Percentiles rank a stretch among this genome's conserved stretches.
Conservation (phyloP, 2,888 invertebrate genomes). For the Tetropium fuscum region DNA sequence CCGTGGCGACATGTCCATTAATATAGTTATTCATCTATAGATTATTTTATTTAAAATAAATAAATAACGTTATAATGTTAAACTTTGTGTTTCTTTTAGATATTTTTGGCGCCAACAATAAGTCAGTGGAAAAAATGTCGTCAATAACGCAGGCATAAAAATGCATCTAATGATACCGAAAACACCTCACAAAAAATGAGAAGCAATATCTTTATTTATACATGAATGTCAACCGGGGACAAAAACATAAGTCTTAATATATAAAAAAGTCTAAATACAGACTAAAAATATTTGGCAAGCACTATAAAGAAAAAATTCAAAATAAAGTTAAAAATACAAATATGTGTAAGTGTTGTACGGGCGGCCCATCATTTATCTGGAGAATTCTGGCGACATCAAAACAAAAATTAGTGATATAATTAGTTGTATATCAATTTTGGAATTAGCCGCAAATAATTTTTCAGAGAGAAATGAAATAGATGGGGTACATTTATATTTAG, state of each 20-base stretch:
- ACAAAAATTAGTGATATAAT: slow-evolving; percentile 1
- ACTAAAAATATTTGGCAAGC: slow-evolving; percentile 44
- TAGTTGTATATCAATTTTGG: too few relatives aligned
- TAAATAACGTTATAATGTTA: too few relatives aligned
- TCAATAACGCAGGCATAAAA: slow-evolving; percentile 28
- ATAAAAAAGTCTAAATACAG: slow-evolving; percentile 44
- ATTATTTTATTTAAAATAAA: too few relatives aligned
- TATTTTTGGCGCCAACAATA: slow-evolving; percentile 4
- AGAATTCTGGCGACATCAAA: background rate
- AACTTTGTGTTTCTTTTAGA: slow-evolving; percentile 6
- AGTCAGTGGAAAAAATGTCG: slow-evolving; percentile 17
- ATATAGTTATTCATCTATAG: too few relatives aligned
- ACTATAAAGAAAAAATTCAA: slow-evolving; percentile 46
- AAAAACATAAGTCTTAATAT: slow-evolving; percentile 41
- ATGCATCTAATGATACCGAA: slow-evolving; percentile 31
- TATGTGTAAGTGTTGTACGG: slow-evolving; percentile 4
- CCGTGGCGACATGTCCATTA: too few relatives aligned
- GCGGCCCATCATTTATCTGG: background rate
- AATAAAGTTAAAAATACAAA: slow-evolving; percentile 37
- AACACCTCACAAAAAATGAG: slow-evolving; percentile 29
- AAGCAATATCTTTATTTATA: slow-evolving; percentile 33
- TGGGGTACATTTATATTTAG: too few relatives aligned
- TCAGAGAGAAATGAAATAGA: too few relatives aligned
- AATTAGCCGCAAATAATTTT: too few relatives aligned
- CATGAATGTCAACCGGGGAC: slow-evolving; percentile 34